A percentile compares a stretch with the other conserved stretches of the same genome.
These are phyloP conservation scores for Percopsis transmontana DNA, from an alignment of 2,113 vertebrate species.

Conservation along the genomic window DNA sequence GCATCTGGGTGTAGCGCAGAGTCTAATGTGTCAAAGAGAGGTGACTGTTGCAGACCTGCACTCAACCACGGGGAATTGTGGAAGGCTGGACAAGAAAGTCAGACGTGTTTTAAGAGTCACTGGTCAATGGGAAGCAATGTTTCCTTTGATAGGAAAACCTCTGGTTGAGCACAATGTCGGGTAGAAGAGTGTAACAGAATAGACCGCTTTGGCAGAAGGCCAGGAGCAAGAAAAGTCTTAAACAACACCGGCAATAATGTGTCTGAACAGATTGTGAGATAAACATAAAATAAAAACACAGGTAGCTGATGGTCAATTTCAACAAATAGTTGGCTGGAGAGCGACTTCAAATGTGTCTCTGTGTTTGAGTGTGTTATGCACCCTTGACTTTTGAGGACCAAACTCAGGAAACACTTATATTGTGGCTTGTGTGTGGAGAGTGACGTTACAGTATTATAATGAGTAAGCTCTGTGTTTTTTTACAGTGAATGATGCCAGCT, in stretches of 20 bases:
- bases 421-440: conserved; percentile 12
- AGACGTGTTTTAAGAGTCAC: conserved; percentile 19
- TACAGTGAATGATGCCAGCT: conserved; percentile 36
- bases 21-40: conserved; percentile 31
- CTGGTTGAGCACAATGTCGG: conserved; percentile 2
- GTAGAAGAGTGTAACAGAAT: conserved; percentile 4
- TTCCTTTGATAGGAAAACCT: conserved; percentile 39
- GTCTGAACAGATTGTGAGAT: not conserved
- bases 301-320: too few species aligned
- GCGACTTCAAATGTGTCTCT: not conserved
- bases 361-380: conserved; percentile 19
- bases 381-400: conserved; percentile 2
- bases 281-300: too few species aligned
- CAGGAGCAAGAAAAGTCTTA: too few species aligned
- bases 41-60: conserved; percentile 25
- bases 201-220: not conserved
- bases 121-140: conserved; percentile 10
- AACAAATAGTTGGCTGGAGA: conserved; percentile 2
- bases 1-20: conserved; percentile 13
- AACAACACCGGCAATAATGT: too few species aligned
- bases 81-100: conserved; percentile 41
- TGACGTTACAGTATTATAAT: conserved; percentile 15
- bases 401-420: conserved; percentile 13
- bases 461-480: conserved; percentile 35
- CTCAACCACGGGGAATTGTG: conserved; percentile 22